phyloP scores from a whole-genome alignment of 2,797 vertebrate species.

The Huso huso region DNA sequence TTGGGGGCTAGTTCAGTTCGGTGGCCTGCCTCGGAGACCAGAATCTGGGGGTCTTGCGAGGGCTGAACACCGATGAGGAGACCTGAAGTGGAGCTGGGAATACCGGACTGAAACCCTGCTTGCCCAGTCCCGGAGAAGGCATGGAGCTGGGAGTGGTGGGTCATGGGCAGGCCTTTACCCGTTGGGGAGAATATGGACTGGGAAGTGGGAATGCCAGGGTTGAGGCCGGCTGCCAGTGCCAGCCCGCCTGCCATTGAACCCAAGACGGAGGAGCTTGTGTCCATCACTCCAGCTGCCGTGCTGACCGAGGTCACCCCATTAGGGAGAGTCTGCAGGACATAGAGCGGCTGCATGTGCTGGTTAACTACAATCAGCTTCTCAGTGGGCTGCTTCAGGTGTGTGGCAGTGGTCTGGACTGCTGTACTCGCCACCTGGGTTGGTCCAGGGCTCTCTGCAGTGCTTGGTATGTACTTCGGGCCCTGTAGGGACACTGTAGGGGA shows the following conservation, averaged over 20 bases:
- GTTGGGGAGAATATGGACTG: slow-evolving; percentile 76
- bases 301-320: slow-evolving; percentile 83
- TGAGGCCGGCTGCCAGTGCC: slow-evolving; percentile 72
- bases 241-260: slow-evolving; percentile 70
- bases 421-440: slow-evolving; percentile 75
- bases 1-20: slow-evolving; percentile 64
- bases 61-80: slow-evolving; percentile 86
- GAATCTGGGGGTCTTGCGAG: slow-evolving; percentile 76
- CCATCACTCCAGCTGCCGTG: slow-evolving; percentile 74
- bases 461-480: slow-evolving; percentile 79
- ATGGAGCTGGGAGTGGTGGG: slow-evolving; percentile 88
- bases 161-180: slow-evolving; percentile 79
- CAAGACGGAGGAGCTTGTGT: slow-evolving; percentile 65
- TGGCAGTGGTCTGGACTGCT: slow-evolving; percentile 67
- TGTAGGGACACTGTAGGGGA: slow-evolving; percentile 80
- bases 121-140: slow-evolving; percentile 73
- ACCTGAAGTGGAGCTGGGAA: slow-evolving; percentile 78
- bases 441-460: slow-evolving; percentile 67
- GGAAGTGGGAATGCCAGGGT: slow-evolving; percentile 64
- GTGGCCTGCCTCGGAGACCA: slow-evolving; percentile 78
- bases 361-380: slow-evolving; percentile 93
- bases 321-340: slow-evolving; percentile 89
- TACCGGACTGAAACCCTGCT: slow-evolving; percentile 74
- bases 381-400: slow-evolving; percentile 78
- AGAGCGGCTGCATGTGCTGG: slow-evolving; percentile 92